Evolutionary conservation across 2,113 vertebrate species (phyloP), one percentile per base, ranked within the genome.

Genomic region (Megaceryle maxima): DNA sequence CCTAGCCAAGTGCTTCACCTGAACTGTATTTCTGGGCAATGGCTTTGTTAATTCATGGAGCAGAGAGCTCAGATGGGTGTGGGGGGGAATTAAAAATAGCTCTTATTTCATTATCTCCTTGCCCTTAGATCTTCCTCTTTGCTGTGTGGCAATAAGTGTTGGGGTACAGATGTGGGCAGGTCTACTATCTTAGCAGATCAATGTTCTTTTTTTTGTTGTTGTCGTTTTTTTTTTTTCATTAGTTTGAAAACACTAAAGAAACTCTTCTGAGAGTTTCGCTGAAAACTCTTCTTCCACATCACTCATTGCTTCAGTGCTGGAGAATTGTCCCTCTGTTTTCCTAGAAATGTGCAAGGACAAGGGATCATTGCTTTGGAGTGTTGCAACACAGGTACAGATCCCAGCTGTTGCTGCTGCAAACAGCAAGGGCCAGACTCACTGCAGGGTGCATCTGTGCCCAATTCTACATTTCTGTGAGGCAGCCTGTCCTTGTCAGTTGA

Each of bases 351-450:
- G 21, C 22, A 48, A 41, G 75, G 55, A 83, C 2, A 1, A 73
- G 83, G n/a, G 70, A 67, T 63, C 20, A 1, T 26, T 41, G 72
- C 72, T 85, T 60, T 68, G 75, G 66, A 13, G 44, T 3, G 57
- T 37, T 68, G 70, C 24, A 60, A 44, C 3, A 12, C 0, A 0
- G 17, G 22, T 43, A 22, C 51, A 26, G 77, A 56, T 59, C 74
- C 33, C 81, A 84, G 74, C 64, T 89, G 76, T 51, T 15, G 9
- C 29, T 62, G 33, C 51, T 64, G 46, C 44, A 21, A 33, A 11
- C 68, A 59, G 64, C 57, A 73, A 6, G 3, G 20, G 14, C 33
- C 66, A 75, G 43, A 10, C 69, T 82, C 3, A 0, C 25, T 29
- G 24, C 75, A 75, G 37, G 15, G 39, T 46, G 33, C 25, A 43